Percentiles rank a stretch among this genome's conserved stretches.
Conservation (phyloP, 2,797 vertebrate species). For the Pantherophis alleghaniensis region DNA sequence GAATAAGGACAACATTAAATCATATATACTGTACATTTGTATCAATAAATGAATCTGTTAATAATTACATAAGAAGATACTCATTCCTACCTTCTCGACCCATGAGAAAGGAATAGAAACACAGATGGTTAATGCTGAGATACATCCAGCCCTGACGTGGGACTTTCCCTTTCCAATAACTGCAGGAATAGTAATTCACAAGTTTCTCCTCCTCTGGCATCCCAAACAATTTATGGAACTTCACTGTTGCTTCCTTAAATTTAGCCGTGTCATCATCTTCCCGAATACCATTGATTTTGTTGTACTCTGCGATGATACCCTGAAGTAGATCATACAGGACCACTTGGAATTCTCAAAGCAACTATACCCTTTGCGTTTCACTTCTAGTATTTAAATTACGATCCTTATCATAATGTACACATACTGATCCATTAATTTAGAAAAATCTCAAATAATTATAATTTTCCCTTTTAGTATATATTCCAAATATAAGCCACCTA, state of each 20-base stretch:
- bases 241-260: conserved; percentile 93
- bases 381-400: neutral
- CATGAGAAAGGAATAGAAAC: conserved; percentile 95
- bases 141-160: conserved; percentile 97
- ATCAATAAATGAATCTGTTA: neutral
- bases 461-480: neutral
- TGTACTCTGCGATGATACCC: conserved; percentile 97
- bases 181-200: conserved; percentile 98
- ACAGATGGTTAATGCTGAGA: conserved; percentile 98
- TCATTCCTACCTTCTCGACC: conserved; percentile 89
- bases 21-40: neutral
- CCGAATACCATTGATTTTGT: conserved; percentile 92
- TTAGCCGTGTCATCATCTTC: conserved; percentile 96
- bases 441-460: conserved; percentile 4
- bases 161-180: conserved; percentile 97
- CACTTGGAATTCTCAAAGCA: neutral
- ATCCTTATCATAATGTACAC: neutral
- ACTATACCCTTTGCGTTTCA: neutral
- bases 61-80: neutral
- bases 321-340: conserved; percentile 53
- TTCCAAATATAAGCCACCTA: neutral
- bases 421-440: neutral
- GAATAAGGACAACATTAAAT: neutral
- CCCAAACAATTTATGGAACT: conserved; percentile 92
- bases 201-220: conserved; percentile 98